Conservation (phyloP, 2,888 invertebrate species). For the Phania funesta region DNA sequence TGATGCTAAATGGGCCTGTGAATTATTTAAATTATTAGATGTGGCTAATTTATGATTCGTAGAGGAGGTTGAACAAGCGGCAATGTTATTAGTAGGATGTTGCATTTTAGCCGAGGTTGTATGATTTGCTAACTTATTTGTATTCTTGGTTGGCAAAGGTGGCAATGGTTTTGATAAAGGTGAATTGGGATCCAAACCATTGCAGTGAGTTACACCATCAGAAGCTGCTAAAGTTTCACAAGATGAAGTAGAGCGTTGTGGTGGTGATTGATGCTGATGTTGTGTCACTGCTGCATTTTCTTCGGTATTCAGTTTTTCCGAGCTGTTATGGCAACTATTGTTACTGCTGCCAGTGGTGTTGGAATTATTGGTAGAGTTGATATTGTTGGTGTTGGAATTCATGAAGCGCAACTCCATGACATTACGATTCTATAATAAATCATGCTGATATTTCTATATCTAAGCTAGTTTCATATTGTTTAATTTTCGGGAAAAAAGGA, state of each 20-base stretch:
- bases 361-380: constrained; percentile 58
- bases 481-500: constrained; percentile 1
- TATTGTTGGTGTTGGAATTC: constrained; percentile 69
- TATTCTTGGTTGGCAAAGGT: constrained; percentile 73
- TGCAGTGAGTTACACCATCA: constrained; percentile 70
- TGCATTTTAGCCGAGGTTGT: constrained; percentile 67
- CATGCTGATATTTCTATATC: constrained; percentile 78
- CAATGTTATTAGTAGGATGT: not conserved
- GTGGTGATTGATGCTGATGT: constrained; percentile 41
- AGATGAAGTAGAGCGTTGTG: constrained; percentile 74
- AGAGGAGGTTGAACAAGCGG: not conserved
- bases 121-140: constrained; percentile 65
- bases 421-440: constrained; percentile 80
- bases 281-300: not conserved
- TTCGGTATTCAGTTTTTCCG: constrained; percentile 51
- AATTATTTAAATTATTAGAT: constrained; percentile 59
- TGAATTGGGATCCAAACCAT: constrained; percentile 63
- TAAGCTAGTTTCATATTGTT: constrained; percentile 71
- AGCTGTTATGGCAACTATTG: constrained; percentile 53
- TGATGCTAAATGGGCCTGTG: constrained; percentile 68
- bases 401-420: constrained; percentile 80
- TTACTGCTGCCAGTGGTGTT: constrained; percentile 52
- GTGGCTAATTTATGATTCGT: constrained; percentile 25
- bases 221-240: constrained; percentile 77
- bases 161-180: constrained; percentile 76